Base-by-base conservation (phyloP, 2,113 vertebrate species). In the Circaetus cinerascens region DNA sequence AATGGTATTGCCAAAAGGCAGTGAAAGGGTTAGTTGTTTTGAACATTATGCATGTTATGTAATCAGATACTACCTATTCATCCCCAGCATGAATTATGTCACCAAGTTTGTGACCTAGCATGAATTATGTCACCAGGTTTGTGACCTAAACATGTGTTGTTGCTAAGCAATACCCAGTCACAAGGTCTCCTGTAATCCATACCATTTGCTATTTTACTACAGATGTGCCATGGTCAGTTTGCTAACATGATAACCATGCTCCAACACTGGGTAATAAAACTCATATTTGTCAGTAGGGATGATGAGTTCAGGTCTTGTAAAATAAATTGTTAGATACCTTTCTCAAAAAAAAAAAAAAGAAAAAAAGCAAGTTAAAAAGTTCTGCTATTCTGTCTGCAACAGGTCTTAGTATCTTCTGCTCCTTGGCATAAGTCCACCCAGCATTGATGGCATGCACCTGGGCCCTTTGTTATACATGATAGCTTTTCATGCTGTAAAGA, bases 121-220 rank as follows among this genome's bases (percentile, higher is more conserved):
- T 66, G 51, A 59, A 77, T 74, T 74, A 74, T 19, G 64, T 64
- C 80, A 93, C 36, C 73, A 85, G 67, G 55, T 53, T 60, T 93
- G 84, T 91, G 88, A 93, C 50, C 63, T 77, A 96, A 93, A 88
- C 91, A 56, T 32, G 18, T 43, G 68, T 4, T 59, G 86, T 90
- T 97, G 90, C 92, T 92, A 93, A 84, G 92, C 75, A 86, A 86
- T 74, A 74, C 17, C 30, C 43, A 86, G 67, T 86, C 82, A 92
- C 56, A 92, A 92, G 73, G 51, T 68, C 60, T 81, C 68, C 90
- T 68, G 69, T 91, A 87, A 93, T 75, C 56, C 26, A 50, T 27
- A 93, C 32, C 46, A 59, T 77, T 92, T 92, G 46, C 51, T 71
- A 0, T 91, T 95, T 92, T 71, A 72, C 72, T 67, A 77, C 46